Evolutionary conservation across 2,888 invertebrate species (phyloP).

Genomic region (Dione vanillae): DNA sequence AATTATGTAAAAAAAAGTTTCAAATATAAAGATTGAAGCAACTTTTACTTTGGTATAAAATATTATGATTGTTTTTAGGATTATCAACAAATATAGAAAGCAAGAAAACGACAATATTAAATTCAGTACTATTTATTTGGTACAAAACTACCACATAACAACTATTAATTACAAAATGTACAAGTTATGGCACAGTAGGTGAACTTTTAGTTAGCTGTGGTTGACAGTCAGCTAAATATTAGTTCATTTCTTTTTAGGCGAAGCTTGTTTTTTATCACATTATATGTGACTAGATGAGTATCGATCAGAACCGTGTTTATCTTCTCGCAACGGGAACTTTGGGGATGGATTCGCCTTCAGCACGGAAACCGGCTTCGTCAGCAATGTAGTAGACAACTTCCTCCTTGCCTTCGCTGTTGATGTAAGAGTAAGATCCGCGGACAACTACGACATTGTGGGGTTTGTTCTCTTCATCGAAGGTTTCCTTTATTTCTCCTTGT

Average conservation of each 20-base stretch:
- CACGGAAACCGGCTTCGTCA: conserved; percentile 86
- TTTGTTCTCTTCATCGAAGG: conserved; percentile 83
- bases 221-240: conserved; percentile 1
- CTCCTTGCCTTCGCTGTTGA: conserved; percentile 80
- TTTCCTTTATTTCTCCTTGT: conserved; percentile 68
- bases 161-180: conserved; percentile 11
- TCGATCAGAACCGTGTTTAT: background rate
- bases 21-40: no score
- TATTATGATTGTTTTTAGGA: no score
- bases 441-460: conserved; percentile 81
- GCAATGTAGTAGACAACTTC: conserved; percentile 81
- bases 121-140: conserved; percentile 10
- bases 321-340: conserved; percentile 54
- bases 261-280: background rate
- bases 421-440: conserved; percentile 84
- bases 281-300: background rate
- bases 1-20: no score
- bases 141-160: background rate
- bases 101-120: background rate
- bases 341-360: conserved; percentile 86
- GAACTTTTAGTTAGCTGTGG: background rate
- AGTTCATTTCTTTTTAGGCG: conserved; percentile 1
- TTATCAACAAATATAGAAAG: background rate
- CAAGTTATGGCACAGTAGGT: background rate
- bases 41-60: no score